These are phyloP conservation scores for Acleris holmiana DNA, from an alignment of 2,888 invertebrate species.

Conservation along the genomic window DNA sequence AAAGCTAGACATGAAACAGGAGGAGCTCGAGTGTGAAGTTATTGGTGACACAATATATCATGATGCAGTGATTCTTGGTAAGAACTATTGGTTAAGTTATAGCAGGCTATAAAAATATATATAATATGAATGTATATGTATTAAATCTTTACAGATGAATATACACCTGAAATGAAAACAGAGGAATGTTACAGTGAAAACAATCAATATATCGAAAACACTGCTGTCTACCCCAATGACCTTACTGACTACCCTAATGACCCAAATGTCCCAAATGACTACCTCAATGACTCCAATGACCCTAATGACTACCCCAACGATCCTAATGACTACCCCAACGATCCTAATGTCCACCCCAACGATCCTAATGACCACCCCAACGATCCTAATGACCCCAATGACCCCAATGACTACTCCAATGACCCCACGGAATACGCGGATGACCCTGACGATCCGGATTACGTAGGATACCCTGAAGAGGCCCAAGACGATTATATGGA, in stretches of 20 bases:
- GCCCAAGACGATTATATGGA: background rate
- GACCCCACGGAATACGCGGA: background rate
- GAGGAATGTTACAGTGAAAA: too few relatives aligned
- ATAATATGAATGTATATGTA: too few relatives aligned
- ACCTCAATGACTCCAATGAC: background rate
- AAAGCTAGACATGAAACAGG: slow-evolving; percentile 34
- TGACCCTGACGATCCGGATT: background rate
- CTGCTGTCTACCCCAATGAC: background rate
- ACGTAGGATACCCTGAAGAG: background rate
- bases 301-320: background rate
- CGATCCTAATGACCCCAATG: background rate
- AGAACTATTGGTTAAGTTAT: slow-evolving; percentile 2
- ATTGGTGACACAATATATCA: slow-evolving; percentile 27
- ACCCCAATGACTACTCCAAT: background rate
- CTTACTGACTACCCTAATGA: background rate
- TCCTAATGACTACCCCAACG: background rate
- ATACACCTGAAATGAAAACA: too few relatives aligned
- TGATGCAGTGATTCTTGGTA: slow-evolving; percentile 30
- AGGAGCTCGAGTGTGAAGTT: background rate
- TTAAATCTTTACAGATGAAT: too few relatives aligned
- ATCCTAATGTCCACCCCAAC: background rate
- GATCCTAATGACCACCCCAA: background rate
- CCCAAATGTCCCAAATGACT: background rate
- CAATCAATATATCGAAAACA: background rate
- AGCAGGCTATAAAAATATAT: too few relatives aligned